Evolutionary conservation across 2,797 vertebrate species (phyloP), one percentile per base, ranked within the genome.

Genomic region (Hozukius guyotensis): DNA sequence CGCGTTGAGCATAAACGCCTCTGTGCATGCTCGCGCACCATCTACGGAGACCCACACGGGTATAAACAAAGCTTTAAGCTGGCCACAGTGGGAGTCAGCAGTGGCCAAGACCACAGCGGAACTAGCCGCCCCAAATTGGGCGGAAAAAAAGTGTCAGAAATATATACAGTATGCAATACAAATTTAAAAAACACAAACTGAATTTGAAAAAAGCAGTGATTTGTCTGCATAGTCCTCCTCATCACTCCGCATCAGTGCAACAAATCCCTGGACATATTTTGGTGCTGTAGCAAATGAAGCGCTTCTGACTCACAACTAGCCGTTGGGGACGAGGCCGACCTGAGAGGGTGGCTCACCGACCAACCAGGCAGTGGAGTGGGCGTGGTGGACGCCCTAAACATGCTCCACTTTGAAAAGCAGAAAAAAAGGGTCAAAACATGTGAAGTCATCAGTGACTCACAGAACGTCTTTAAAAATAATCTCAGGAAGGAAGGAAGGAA

Each of bases 361-460:
- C 9, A 8, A 62, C 25, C 1, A 0, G 6, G 24, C 13, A 24
- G 64, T 14, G 38, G 62, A 55, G 75, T 64, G 77, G 84, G 77
- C 20, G 31, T n/a, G 63, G 59, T 14, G 52, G 52, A 27, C 0
- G 60, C 42, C 20, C 13, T 52, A n/a, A 64, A 76, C 56, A 68
- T 3, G 22, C 32, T 36, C 4, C 55, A 52, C 27, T 69, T 70
- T 27, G 31, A 59, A 38, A 56, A 60, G 11, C 6, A n/a, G 13
- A 27, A 63, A 42, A 42, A 60, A 72, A 55, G 67, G 60, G 62
- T 80, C 16, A 76, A 59, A 78, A 77, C 71, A 67, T 11, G n/a
- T 25, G 34, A 69, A 83, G 46, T 62, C 72, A 72, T 67, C 72
- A 10, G 32, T 89, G 88, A 87, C 22, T 90, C 85, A 84, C 52